These are phyloP conservation scores for Yponomeuta malinellus DNA, from an alignment of 2,888 invertebrate species.

Conservation along the genomic window DNA sequence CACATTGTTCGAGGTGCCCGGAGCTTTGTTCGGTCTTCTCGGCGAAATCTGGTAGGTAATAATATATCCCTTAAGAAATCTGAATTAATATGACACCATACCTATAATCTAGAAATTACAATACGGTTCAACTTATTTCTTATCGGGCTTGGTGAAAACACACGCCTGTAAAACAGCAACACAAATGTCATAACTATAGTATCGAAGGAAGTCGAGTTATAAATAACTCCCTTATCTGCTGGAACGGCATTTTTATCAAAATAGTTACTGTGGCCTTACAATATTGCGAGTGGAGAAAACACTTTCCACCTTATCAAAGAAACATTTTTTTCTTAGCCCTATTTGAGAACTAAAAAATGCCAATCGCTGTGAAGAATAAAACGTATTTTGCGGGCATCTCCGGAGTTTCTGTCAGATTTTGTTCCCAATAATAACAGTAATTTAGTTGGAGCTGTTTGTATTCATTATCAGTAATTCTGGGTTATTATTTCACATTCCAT, in stretches of 20 bases:
- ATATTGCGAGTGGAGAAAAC: slow-evolving; percentile 2
- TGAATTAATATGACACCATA: neutral
- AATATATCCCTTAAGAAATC: neutral
- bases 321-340: neutral
- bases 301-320: neutral
- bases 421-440: neutral
- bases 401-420: neutral
- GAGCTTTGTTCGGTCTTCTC: slow-evolving; percentile 56
- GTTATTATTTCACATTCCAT: neutral
- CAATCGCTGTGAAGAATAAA: neutral
- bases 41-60: slow-evolving; percentile 21
- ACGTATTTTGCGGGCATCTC: neutral
- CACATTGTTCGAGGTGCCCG: slow-evolving; percentile 66
- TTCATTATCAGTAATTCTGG: neutral
- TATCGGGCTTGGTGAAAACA: neutral
- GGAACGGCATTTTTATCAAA: slow-evolving; percentile 7
- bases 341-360: neutral
- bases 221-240: neutral
- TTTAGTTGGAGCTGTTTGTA: neutral
- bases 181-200: slow-evolving; percentile 5
- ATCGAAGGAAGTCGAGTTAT: slow-evolving; percentile 1
- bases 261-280: neutral
- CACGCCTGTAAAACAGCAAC: neutral
- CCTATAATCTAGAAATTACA: neutral
- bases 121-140: neutral